These are phyloP conservation scores for Agelas oroides DNA, from an alignment of 37 sponge, comb jelly and placozoan genomes.

Conservation along the genomic window DNA sequence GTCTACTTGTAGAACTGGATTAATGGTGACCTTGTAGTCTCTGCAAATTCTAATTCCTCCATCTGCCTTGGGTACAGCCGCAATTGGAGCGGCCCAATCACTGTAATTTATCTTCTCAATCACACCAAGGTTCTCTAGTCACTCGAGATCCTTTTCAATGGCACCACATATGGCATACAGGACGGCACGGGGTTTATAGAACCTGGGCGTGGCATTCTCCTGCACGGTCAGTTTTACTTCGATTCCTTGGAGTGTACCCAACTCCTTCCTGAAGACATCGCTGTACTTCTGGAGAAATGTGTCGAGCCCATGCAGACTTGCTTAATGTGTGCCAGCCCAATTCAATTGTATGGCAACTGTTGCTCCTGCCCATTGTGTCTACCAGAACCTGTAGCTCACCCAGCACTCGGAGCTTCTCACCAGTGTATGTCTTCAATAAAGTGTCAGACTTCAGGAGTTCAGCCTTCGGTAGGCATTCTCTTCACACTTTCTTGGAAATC, in stretches of 20 bases:
- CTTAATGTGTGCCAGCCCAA: no score
- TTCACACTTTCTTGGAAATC: no score
- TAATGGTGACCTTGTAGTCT: conserved; percentile 59
- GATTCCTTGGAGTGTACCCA: conserved; percentile 25
- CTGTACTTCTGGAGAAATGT: background rate
- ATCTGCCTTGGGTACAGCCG: conserved; percentile 14
- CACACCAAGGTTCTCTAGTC: background rate
- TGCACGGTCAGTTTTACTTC: background rate
- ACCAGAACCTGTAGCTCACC: no score
- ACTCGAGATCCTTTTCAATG: background rate
- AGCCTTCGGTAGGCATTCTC: no score
- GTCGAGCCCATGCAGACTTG: background rate
- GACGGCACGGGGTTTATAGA: no score
- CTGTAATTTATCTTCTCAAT: background rate
- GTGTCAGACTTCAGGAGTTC: no score
- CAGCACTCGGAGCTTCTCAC: no score
- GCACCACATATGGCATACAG: no score
- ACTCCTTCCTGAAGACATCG: conserved; percentile 35
- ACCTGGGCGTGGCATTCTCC: no score
- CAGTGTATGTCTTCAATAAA: no score
- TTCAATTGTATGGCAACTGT: no score
- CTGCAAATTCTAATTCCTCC: conserved; percentile 48
- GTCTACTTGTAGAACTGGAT: conserved; percentile 10
- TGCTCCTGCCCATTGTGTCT: no score
- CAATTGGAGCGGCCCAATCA: conserved; percentile 44